Evolutionary conservation across 2,113 vertebrate species (phyloP), one percentile per base, ranked within the genome.

Genomic region (Cyanistes caeruleus): DNA sequence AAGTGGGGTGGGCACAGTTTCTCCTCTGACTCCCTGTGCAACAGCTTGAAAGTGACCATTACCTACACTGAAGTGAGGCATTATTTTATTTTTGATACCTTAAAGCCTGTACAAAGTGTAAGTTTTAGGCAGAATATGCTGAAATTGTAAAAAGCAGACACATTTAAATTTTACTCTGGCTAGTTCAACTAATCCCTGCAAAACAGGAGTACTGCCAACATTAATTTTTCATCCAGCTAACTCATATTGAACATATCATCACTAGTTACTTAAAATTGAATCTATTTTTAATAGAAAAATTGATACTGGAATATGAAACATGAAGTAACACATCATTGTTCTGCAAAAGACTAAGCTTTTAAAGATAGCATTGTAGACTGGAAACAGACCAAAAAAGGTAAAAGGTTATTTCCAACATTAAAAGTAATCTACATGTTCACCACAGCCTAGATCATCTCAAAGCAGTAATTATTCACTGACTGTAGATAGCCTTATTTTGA

Each of bases 281-380:
- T 98, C 97, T 97, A 96, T 97, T 97, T 98, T 98, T 98, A 98
- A 98, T 98, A 98, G 97, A 98, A 98, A 98, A 98, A 97, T 97
- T 96, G 97, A 97, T 98, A 96, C 89, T 95, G 62, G 92, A 98
- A 97, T 97, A 96, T 96, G 96, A 97, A 98, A 96, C 79, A 97
- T 91, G 95, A 97, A 97, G 87, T 86, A 95, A 95, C 75, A 94
- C 68, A 70, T 95, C 92, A 82, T 95, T 96, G 81, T 96, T 95
- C 85, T 82, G 93, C 82, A 96, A 95, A 95, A 96, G 91, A 94
- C 93, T 97, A 97, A 97, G 97, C 97, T 98, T 97, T 98, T 97
- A 97, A 97, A 98, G 95, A 97, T 72, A 97, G 91, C 64, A 94
- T 43, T 96, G 85, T 90, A 98, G 96, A 89, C 97, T 97, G 81